Evolutionary conservation across 1,140 invertebrate genomes (phyloP).

Genomic region (Gonatopus flavifemur): DNA sequence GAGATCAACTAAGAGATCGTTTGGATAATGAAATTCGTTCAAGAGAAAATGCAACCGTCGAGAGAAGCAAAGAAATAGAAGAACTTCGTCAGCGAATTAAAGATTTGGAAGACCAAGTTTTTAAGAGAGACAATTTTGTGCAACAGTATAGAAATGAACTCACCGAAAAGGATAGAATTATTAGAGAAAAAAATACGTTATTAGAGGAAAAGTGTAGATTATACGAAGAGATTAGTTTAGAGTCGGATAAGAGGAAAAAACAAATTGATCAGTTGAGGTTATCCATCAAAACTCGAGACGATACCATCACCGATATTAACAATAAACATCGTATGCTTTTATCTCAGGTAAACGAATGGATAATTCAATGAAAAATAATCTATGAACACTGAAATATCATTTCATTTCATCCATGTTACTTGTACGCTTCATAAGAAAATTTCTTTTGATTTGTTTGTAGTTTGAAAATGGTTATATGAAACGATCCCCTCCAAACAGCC

Average conservation of each 20-base stretch:
- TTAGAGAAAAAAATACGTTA: constrained; percentile 42
- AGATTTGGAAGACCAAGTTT: constrained; percentile 53
- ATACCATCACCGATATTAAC: constrained; percentile 49
- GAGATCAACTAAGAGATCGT: constrained; percentile 42
- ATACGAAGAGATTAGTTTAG: constrained; percentile 41
- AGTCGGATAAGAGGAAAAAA: constrained; percentile 51
- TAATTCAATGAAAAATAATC: no score
- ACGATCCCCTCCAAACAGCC: constrained; percentile 43
- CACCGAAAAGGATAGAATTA: constrained; percentile 43
- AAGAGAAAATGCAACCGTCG: constrained; percentile 34
- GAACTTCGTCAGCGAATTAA: constrained; percentile 38
- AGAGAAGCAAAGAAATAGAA: constrained; percentile 42
- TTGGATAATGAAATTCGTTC: constrained; percentile 36
- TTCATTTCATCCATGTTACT: no score
- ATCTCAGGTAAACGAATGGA: constrained; percentile 39
- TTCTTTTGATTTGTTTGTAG: constrained; percentile 24
- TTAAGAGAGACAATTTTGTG: constrained; percentile 38
- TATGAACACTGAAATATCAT: no score
- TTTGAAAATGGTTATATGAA: constrained; percentile 45
- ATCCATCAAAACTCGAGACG: constrained; percentile 50
- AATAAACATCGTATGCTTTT: constrained; percentile 50
- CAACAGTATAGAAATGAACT: constrained; percentile 47
- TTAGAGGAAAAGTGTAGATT: constrained; percentile 45
- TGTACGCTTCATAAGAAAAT: no score
- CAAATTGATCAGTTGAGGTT: constrained; percentile 47